Evolutionary conservation across 2,888 invertebrate genomes (phyloP), one percentile per base, ranked within the genome.

Genomic region (Erynnis tages): DNA sequence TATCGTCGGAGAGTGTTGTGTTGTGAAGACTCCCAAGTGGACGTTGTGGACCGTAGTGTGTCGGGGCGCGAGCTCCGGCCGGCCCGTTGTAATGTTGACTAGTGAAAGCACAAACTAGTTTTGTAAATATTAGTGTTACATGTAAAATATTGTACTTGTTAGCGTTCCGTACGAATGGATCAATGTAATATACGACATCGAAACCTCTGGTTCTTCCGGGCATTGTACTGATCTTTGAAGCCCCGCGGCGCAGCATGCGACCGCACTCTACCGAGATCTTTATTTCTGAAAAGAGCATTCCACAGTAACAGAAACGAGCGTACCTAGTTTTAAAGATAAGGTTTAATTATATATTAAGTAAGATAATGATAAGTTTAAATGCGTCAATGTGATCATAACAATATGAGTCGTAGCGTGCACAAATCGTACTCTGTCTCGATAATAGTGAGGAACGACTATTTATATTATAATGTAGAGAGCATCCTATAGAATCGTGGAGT

Each of bases 111-210:
- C 88, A 86, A 85, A 88, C 80, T 85, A 82, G 79, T 71, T 76
- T 37, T 89, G 88, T 88, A 88, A 65, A 89, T 89, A 88, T 79
- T 87, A 88, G 87, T 76, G 74, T 82, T 80, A 86, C 73, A 69
- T 88, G 86, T 88, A 87, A 79, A 87, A 82, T 84, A 78, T 68
- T 72, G 70, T 76, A 72, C 65, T 72, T 63, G 66, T 75, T 82
- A 83, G 79, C 70, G 73, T 78, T 76, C 74, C 74, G 61, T 73
- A 72, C 75, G 72, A 64, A 69, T 71, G 69, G 50, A 55, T 60
- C 54, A 69, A 68, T 84, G 81, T 86, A 82, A 79, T 74, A 81
- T 80, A 80, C 61, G 77, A 83, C 86, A 85, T 87, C 84, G 87
- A 87, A 87, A 79, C 76, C 73, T 76, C 74, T 66, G 70, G 77